Base-by-base conservation (phyloP, 2,888 invertebrate genomes). In the Erpobdella octoculata region DNA sequence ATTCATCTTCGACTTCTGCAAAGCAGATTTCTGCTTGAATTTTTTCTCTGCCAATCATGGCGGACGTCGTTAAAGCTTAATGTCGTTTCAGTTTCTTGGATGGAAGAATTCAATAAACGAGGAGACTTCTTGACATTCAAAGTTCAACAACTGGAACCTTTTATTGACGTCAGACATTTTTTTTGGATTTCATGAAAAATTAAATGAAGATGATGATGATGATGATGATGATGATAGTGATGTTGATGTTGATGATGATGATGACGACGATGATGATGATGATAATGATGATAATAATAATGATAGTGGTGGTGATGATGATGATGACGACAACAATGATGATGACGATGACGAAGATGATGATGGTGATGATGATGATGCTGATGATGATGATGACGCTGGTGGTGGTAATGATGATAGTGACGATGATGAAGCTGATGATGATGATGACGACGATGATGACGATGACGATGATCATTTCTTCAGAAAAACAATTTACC, bases 171-270 rank as follows among this genome's bases (percentile, higher is more conserved):
- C n/a, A n/a, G n/a, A n/a, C n/a, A n/a, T n/a, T n/a, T n/a, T n/a
- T n/a, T n/a, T n/a, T n/a, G n/a, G n/a, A n/a, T n/a, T n/a, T n/a
- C n/a, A n/a, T n/a, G n/a, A n/a, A n/a, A n/a, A n/a, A n/a, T n/a
- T n/a, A n/a, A n/a, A 70, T 62, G 70, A 37, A 18, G 70, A 70
- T 61, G 70, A 62, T 62, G 70, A 62, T 62, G 70, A 70, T 67
- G 41, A 67, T 67, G 67, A 67, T 38, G 67, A 67, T 67, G 67
- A 67, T 6, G 36, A 65, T 6, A 25, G 35, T 6, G 65, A 53
- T 28, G 28, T 21, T 53, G 53, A 25, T n/a, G 53, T 25, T 53
- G 53, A 53, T 9, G 1, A 53, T 53, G 53, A 3, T 18, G n/a
- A 53, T 53, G 53, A 53, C 33, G 69, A 46, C n/a, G 69, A 53